Conservation (phyloP, 1,140 invertebrate species). For the Tetranychus urticae region DNA sequence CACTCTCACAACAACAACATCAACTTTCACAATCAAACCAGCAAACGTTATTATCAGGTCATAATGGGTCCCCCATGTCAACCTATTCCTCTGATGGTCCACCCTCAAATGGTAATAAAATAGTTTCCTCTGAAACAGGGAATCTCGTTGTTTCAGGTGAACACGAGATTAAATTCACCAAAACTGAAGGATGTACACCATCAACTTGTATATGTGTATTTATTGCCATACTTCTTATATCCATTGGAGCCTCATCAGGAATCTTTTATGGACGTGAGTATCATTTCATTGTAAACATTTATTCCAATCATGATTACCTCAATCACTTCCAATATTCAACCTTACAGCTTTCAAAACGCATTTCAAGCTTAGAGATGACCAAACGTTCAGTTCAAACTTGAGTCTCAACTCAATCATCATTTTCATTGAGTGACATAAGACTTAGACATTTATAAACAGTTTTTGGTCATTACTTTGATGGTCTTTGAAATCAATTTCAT, state of each 20-base stretch:
- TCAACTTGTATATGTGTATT: slow-evolving; percentile 45
- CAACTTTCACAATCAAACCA: too few relatives aligned
- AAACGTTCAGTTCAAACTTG: background rate
- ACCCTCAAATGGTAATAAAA: background rate
- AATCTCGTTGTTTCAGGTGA: background rate
- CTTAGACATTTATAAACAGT: too few relatives aligned
- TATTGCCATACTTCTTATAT: slow-evolving; percentile 49
- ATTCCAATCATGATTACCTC: too few relatives aligned
- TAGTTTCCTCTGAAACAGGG: background rate
- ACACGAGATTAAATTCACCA: slow-evolving; percentile 13
- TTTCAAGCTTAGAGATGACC: background rate
- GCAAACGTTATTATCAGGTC: too few relatives aligned
- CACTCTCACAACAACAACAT: too few relatives aligned
- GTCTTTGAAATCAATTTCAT: too few relatives aligned
- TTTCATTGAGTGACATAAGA: background rate
- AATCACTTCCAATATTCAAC: too few relatives aligned
- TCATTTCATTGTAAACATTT: too few relatives aligned
- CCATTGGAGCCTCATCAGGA: slow-evolving; percentile 48
- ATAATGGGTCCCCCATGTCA: background rate
- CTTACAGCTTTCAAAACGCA: too few relatives aligned
- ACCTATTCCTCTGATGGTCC: background rate
- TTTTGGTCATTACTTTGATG: too few relatives aligned
- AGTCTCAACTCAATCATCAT: background rate
- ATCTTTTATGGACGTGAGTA: slow-evolving; percentile 70
- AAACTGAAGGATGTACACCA: slow-evolving; percentile 10